Base-by-base conservation (phyloP, 2,113 vertebrate genomes). In the Hiodon tergisus region DNA sequence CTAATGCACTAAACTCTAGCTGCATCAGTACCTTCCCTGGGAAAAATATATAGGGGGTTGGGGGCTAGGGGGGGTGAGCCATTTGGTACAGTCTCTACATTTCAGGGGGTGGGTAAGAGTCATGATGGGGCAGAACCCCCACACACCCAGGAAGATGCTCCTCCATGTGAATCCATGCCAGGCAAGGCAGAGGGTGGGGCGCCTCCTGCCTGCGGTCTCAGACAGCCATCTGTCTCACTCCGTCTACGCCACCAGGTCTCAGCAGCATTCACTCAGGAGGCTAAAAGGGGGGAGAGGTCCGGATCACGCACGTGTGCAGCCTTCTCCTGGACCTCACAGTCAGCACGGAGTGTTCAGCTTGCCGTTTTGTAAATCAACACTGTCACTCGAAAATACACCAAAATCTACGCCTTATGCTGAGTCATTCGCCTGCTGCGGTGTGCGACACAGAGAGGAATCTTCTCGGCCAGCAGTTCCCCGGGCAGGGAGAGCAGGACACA, bases 141-240 rank as follows among this genome's bases (percentile, higher is more conserved):
- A 13, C 14, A 48, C 4, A 71, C 70, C 54, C 13, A 4, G 46
- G 53, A 59, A 50, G 73, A 58, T 11, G 65, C 53, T 67, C 65
- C 65, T 54, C 68, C 47, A 59, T 50, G 54, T 59, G 65, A 46
- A 62, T 11, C 47, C 6, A n/a, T n/a, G 5, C 48, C 4, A 48
- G 47, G 59, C n/a, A 58, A 72, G 10, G 13, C 10, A 53, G 54
- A 55, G 51, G 53, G 52, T 5, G 17, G 55, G 74, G 60, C 48
- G 14, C 5, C n/a, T 6, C 67, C 74, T 48, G 8, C 54, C 17
- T 14, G 8, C 51, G n/a, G 59, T 54, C 68, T 65, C 69, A 71
- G 31, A 71, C 59, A 71, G 60, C 75, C 75, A 76, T 76, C 69
- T 71, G 70, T 8, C 67, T 53, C 7, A 0, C 53, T 76, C 75